These are phyloP conservation scores for Gryllus longicercus DNA, from an alignment of 2,888 invertebrate genomes.

Conservation along the genomic window DNA sequence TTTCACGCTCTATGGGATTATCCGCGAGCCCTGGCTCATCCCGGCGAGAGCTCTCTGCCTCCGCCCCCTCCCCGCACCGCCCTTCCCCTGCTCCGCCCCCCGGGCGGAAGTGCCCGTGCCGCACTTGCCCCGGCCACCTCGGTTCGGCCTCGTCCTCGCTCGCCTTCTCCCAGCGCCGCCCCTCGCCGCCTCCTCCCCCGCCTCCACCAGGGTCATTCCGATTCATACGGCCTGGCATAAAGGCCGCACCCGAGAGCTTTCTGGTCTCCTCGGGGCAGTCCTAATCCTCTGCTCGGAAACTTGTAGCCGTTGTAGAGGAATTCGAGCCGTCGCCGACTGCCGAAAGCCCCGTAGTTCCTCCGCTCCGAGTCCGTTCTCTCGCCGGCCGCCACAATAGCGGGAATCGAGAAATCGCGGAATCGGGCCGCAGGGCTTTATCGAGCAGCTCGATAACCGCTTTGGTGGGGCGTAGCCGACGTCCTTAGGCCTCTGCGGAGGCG, in stretches of 20 bases:
- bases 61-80: not conserved
- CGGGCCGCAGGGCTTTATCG: not conserved
- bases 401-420: not conserved
- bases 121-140: not conserved
- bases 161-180: not conserved
- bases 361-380: not conserved
- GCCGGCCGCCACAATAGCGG: constrained; percentile 6
- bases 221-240: not conserved
- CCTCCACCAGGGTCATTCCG: not conserved
- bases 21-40: constrained; percentile 7
- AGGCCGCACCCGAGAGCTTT: not conserved
- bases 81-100: not conserved
- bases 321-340: not conserved
- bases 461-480: not conserved
- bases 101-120: not conserved
- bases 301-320: not conserved
- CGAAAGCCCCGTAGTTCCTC: not conserved
- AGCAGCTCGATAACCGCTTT: not conserved
- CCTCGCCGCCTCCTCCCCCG: not conserved
- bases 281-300: not conserved
- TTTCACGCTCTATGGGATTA: constrained; percentile 10
- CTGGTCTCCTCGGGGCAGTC: not conserved
- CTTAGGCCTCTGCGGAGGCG: not conserved
- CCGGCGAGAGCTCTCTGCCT: not conserved
- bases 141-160: no score